Base-by-base conservation (phyloP, 2,113 vertebrate genomes). In the Jacana jacana region DNA sequence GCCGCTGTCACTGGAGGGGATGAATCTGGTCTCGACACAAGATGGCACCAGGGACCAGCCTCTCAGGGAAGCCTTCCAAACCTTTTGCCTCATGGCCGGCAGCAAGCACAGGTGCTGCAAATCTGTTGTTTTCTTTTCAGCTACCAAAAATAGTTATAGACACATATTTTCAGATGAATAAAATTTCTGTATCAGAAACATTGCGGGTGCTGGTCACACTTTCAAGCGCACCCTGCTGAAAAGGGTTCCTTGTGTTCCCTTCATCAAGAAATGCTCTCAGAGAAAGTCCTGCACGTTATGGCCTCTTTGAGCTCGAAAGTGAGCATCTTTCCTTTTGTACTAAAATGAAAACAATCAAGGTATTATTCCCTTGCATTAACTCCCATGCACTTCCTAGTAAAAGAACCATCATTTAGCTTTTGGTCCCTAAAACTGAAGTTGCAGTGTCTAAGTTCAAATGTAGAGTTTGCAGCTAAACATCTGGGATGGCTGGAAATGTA, bases 41-140 rank as follows among this genome's bases (percentile, higher is more conserved):
- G 98, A 79, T 97, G 98, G 97, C 98, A 88, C 95, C 97, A 95
- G 91, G 97, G 80, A 94, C 96, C 97, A 97, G 76, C 54, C 66
- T 98, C 97, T 95, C 71, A 19, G 30, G 70, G 69, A 90, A 93
- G 31, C 46, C 82, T 92, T 48, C 33, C 61, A 68, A 86, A 76
- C 91, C 83, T 81, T 64, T 39, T 42, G 76, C 65, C 75, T 93
- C 30, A 7, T 13, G 79, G 83, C 40, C 88, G 2, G 17, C n/a
- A 77, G 82, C 46, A 72, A 90, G n/a, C 81, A 33, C 75, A 92
- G 91, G 81, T 78, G 76, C 88, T 88, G 73, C 55, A 60, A 71
- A 89, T 48, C 65, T 78, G 81, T 57, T 93, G 68, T 63, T 88
- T 91, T 23, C 77, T 89, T 55, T 55, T n/a, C 18, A 79, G n/a